Conservation (phyloP, 1,140 invertebrate genomes). For the Protaetia brevitarsis region DNA sequence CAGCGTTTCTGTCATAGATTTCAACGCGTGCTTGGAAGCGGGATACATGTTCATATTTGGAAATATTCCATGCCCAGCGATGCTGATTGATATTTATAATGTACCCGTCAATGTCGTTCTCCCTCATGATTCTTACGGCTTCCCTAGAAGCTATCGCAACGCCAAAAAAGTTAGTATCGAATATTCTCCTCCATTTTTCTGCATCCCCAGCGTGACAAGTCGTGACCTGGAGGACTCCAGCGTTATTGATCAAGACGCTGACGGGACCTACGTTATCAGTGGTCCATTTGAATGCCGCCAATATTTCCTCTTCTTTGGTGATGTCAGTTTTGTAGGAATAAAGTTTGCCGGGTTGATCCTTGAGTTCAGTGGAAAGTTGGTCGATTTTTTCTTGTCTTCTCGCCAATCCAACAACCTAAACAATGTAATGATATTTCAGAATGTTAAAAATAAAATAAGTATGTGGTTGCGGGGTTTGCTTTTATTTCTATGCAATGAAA, state of each 20-base stretch:
- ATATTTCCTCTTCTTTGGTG: conserved; percentile 1
- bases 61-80: conserved; percentile 39
- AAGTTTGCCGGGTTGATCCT: background rate
- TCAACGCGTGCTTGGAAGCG: conserved; percentile 53
- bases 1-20: conserved; percentile 49
- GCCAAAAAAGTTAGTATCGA: conserved; percentile 40
- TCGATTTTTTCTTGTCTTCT: background rate
- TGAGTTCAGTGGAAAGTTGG: background rate
- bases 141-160: conserved; percentile 54
- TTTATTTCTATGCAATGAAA: no score
- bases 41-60: conserved; percentile 48
- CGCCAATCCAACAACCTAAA: conserved; percentile 14
- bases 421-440: no score
- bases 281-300: background rate
- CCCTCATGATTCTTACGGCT: conserved; percentile 47
- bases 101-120: conserved; percentile 19
- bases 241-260: conserved; percentile 17
- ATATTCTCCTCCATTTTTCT: background rate
- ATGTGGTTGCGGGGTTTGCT: no score
- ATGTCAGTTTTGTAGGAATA: background rate
- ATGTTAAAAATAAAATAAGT: no score
- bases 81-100: conserved; percentile 33
- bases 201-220: background rate
- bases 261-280: conserved; percentile 4
- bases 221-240: background rate